Evolutionary conservation across 2,888 invertebrate species (phyloP).

Genomic region (Conomelus anceps): DNA sequence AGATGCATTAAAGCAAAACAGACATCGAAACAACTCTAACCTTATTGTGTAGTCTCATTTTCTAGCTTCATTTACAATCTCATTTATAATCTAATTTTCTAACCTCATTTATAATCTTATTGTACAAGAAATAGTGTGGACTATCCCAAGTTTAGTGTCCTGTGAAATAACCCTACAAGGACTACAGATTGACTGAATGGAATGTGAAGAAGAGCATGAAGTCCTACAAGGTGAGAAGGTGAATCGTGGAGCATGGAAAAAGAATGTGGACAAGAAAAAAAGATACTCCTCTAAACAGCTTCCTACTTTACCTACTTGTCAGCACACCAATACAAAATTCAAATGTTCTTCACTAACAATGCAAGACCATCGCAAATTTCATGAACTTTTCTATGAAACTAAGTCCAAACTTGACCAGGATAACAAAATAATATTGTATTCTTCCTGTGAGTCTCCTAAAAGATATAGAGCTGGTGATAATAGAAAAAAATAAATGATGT

Average conservation of each 20-base stretch:
- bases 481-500: neutral
- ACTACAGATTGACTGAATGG: neutral
- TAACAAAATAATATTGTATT: neutral
- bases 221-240: neutral
- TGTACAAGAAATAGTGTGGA: too few relatives aligned
- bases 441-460: neutral
- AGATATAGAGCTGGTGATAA: neutral
- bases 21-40: too few relatives aligned
- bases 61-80: too few relatives aligned
- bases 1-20: neutral
- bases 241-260: neutral
- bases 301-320: neutral
- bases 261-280: neutral
- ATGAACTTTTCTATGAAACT: neutral
- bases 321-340: neutral
- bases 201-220: neutral
- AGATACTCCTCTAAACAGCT: neutral
- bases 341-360: neutral
- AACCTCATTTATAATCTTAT: too few relatives aligned
- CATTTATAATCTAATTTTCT: too few relatives aligned
- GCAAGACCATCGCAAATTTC: neutral
- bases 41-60: too few relatives aligned
- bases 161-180: too few relatives aligned
- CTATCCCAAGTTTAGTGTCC: too few relatives aligned
- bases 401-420: neutral